Evolutionary conservation across 1,140 invertebrate species (phyloP), one percentile per base, ranked within the genome.

Genomic region (Tyrophagus putrescentiae): DNA sequence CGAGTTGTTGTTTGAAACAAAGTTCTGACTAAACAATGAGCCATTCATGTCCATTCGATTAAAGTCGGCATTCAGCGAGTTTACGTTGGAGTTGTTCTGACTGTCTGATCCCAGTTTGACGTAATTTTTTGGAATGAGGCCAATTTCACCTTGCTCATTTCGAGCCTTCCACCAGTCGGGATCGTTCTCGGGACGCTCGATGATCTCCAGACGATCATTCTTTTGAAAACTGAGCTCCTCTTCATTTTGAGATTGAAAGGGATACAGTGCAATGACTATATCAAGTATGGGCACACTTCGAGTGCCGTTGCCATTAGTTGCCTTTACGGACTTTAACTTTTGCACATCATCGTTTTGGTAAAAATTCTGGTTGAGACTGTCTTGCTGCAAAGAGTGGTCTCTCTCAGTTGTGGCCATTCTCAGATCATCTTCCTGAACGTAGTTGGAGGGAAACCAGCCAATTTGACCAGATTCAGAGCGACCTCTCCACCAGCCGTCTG

Each of bases 401-500:
- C 31, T 13, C 4, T 58, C 45, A 29, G 33, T 28, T 11, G 57
- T 45, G 27, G 50, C 23, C 50, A 23, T 13, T 54, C 39, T 54
- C 29, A 18, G 9, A 18, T 58, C 56, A 70, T 93, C 89, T 73
- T 95, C 86, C 71, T 91, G 86, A 48, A 91, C 92, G 74, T 98
- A 98, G 75, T 98, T 98, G 29, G 89, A 93, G 21, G 94, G 95
- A 74, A 98, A 98, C 95, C 95, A 84, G 62, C 95, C 94, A 66
- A 81, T 82, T 67, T 76, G 79, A 36, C 68, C 83, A 69, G 77
- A 82, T 72, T 81, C 6, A 1, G 62, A 87, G 76, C 90, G 86
- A 29, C 95, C 95, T 69, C 93, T 81, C 95, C 95, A 99, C 95
- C 95, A 99, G 31, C 95, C 96, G 78, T 98, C 96, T 64, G 91